Evolutionary conservation across 2,888 invertebrate species (phyloP).

Genomic region (Quadroppia sp.): DNA sequence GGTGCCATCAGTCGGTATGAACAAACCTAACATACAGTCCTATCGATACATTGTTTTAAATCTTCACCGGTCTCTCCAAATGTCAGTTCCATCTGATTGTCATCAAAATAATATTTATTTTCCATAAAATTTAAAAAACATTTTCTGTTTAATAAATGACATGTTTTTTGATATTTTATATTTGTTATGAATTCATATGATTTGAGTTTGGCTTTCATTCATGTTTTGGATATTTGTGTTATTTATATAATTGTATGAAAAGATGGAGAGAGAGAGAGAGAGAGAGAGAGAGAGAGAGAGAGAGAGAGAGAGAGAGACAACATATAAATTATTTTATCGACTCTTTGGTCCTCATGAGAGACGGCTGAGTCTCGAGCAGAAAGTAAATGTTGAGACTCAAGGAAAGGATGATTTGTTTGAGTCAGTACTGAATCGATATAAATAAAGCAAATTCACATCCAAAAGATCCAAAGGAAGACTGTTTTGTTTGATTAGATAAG

Average conservation of each 20-base stretch:
- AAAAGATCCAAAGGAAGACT: not conserved
- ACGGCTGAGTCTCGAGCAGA: slow-evolving; percentile 2
- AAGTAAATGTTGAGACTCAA: not conserved
- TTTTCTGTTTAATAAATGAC: too few species aligned
- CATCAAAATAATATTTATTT: too few species aligned
- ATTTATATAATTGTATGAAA: not conserved
- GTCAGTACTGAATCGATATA: slow-evolving; percentile 2
- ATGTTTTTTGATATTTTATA: too few species aligned
- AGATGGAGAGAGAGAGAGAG: not conserved
- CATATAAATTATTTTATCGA: slow-evolving; percentile 16
- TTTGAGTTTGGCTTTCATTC: not conserved
- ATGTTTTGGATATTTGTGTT: not conserved
- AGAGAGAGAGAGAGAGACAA: slow-evolving; percentile 14
- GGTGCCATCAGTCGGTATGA: too few species aligned
- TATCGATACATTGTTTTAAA: too few species aligned
- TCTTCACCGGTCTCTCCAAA: too few species aligned
- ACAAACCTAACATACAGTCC: too few species aligned
- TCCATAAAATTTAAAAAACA: too few species aligned
- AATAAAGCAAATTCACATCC: slow-evolving; percentile 4
- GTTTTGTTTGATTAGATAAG: slow-evolving; percentile 26
- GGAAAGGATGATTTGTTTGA: slow-evolving; percentile 5
- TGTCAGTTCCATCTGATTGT: too few species aligned
- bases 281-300: slow-evolving; percentile 15
- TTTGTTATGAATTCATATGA: not conserved
- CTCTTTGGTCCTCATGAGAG: not conserved